Evolutionary conservation across 2,113 vertebrate species (phyloP).

Genomic region (Boulengerochromis microlepis): DNA sequence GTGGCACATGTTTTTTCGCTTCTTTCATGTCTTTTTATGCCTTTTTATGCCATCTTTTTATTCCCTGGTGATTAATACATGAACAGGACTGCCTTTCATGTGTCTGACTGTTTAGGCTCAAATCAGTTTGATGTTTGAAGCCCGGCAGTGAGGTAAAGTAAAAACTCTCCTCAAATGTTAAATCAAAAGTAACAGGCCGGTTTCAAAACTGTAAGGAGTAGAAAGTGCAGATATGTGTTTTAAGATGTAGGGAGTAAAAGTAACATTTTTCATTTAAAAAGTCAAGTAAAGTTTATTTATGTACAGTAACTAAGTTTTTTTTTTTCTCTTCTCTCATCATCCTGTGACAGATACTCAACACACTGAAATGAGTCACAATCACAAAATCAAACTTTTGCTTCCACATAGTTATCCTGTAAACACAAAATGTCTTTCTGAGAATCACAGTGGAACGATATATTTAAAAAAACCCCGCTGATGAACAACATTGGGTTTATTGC

Average conservation of each 20-base stretch:
- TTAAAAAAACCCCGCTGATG: rapidly evolving
- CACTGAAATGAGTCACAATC: background rate
- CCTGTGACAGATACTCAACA: background rate
- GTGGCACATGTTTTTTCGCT: background rate
- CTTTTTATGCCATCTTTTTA: background rate
- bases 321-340: no score
- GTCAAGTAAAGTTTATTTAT: background rate
- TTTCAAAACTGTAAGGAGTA: background rate
- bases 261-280: background rate
- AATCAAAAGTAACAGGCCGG: background rate
- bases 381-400: background rate
- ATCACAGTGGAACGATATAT: background rate
- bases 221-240: background rate
- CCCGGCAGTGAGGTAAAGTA: background rate
- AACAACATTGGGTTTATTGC: background rate
- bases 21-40: background rate
- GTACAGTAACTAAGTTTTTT: background rate
- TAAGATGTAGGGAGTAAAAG: background rate
- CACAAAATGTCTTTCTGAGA: background rate
- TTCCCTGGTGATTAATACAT: background rate
- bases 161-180: background rate
- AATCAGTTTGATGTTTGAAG: background rate
- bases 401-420: background rate
- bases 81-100: background rate
- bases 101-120: background rate